These are phyloP conservation scores for Aromia moschata DNA, from an alignment of 2,888 invertebrate genomes.

Conservation along the genomic window DNA sequence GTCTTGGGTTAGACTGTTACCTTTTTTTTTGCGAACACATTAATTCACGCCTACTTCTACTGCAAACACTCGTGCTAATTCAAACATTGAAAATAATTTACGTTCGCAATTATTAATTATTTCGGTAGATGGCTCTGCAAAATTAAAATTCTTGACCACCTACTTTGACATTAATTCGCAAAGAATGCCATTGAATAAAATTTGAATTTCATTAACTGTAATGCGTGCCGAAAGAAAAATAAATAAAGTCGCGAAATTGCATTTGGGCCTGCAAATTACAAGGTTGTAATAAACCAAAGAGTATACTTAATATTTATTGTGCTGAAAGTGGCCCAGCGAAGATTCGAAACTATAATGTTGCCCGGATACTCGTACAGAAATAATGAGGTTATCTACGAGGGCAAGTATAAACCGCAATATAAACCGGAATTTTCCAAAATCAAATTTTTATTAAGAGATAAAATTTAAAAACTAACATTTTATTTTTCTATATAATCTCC, in stretches of 20 bases:
- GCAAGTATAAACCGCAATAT: too few relatives aligned
- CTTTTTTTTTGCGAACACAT: not conserved
- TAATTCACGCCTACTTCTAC: not conserved
- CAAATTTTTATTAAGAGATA: too few relatives aligned
- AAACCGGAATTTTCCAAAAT: too few relatives aligned
- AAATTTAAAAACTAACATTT: too few relatives aligned
- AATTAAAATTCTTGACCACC: constrained; percentile 25
- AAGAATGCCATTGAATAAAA: constrained; percentile 21
- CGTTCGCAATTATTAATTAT: constrained; percentile 18
- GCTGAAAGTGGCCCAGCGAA: too few relatives aligned
- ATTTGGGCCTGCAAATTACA: not conserved
- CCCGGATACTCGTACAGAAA: too few relatives aligned
- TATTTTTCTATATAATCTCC: too few relatives aligned
- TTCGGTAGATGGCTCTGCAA: constrained; percentile 14
- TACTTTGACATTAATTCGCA: constrained; percentile 22
- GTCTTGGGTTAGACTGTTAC: too few relatives aligned
- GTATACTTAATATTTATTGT: not conserved
- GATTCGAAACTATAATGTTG: too few relatives aligned
- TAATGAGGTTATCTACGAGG: too few relatives aligned
- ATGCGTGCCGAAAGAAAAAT: constrained; percentile 11
- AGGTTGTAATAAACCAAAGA: not conserved
- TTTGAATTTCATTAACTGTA: constrained; percentile 16
- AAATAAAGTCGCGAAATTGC: constrained; percentile 8
- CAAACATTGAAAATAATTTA: constrained; percentile 18
- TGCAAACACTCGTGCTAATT: not conserved